A percentile compares a stretch with the other conserved stretches of the same genome.
These are phyloP conservation scores for Uria lomvia DNA, from an alignment of 2,113 vertebrate species.

Conservation along the genomic window DNA sequence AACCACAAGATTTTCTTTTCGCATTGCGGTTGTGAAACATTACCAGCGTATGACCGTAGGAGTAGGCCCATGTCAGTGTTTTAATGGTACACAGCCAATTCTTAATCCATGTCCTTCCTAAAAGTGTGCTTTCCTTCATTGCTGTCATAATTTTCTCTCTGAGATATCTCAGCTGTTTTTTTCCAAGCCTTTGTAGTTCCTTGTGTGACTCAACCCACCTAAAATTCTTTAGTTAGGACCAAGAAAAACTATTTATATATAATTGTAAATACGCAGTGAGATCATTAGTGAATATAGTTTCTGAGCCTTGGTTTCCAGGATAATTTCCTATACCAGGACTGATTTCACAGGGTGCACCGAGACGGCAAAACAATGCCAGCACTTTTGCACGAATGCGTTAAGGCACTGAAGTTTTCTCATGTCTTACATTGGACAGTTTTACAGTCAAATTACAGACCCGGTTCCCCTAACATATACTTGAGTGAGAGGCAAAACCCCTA, in stretches of 20 bases:
- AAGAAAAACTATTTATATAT: not conserved
- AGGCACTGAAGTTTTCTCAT: not conserved
- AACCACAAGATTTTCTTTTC: not conserved
- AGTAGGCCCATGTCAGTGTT: not conserved
- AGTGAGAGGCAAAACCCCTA: not conserved
- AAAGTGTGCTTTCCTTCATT: not conserved
- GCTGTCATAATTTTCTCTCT: not conserved
- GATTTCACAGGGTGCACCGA: not conserved
- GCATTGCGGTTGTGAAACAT: not conserved
- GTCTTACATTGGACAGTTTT: not conserved
- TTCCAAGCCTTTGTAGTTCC: not conserved
- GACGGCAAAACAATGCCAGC: not conserved
- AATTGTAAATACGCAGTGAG: not conserved
- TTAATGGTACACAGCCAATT: not conserved
- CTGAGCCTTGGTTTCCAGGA: not conserved
- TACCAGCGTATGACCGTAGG: not conserved
- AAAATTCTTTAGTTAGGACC: constrained; percentile 2
- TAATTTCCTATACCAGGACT: not conserved
- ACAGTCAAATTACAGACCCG: not conserved
- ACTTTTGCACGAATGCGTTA: not conserved
- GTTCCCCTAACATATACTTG: not conserved
- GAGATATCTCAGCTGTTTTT: not conserved
- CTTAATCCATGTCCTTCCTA: not conserved
- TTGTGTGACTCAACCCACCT: not conserved
- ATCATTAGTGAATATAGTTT: not conserved